Evolutionary conservation across 2,888 invertebrate genomes (phyloP).

Genomic region (Zeuzera pyrina): DNA sequence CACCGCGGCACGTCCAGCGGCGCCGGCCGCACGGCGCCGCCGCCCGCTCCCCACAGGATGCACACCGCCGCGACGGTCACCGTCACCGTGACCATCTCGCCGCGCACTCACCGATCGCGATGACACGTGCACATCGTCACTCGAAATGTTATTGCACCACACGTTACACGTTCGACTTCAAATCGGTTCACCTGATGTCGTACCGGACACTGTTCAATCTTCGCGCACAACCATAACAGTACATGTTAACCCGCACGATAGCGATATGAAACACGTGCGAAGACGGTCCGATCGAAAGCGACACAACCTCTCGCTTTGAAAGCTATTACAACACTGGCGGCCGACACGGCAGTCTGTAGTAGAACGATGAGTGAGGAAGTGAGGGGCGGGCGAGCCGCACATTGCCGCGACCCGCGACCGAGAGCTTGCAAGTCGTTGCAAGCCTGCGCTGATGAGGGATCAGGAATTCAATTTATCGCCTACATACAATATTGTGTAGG

Average conservation of each 20-base stretch:
- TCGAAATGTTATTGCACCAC: background rate
- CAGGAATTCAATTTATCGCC: too few relatives aligned
- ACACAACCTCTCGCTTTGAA: conserved; percentile 31
- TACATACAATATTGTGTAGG: too few relatives aligned
- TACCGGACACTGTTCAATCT: too few relatives aligned
- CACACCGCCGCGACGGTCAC: conserved; percentile 19
- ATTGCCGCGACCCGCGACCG: too few relatives aligned
- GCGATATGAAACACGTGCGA: conserved; percentile 33
- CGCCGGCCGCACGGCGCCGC: conserved; percentile 30
- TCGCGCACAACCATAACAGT: conserved; percentile 20
- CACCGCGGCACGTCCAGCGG: conserved; percentile 61
- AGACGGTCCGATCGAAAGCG: conserved; percentile 3
- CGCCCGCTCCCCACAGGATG: conserved; percentile 32
- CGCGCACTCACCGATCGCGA: conserved; percentile 26
- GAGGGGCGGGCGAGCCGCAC: too few relatives aligned
- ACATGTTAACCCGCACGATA: conserved; percentile 5
- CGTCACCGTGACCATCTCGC: conserved; percentile 19
- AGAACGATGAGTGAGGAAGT: too few relatives aligned
- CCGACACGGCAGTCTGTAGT: background rate
- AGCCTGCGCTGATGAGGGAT: too few relatives aligned
- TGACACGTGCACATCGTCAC: conserved; percentile 8
- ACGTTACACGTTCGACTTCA: background rate
- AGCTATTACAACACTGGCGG: conserved; percentile 10
- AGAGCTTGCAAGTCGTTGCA: too few relatives aligned
- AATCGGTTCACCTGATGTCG: too few relatives aligned